Percentiles rank a stretch among this genome's conserved stretches.
These are phyloP conservation scores for Enteromius radiatus DNA, from an alignment of 2,797 vertebrate genomes.

Conservation along the genomic window DNA sequence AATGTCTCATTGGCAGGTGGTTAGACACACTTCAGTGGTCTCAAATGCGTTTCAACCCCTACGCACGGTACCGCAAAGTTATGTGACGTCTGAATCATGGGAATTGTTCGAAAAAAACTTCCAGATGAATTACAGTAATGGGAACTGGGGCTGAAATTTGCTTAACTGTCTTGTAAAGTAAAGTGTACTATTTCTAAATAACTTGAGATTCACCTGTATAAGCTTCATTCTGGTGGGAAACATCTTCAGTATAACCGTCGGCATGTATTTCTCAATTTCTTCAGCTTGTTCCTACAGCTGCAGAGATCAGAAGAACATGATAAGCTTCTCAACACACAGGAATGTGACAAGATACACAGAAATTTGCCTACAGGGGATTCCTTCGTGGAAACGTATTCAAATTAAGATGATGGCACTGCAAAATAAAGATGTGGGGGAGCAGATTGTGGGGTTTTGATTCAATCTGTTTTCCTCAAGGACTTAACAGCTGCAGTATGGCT, in stretches of 20 bases:
- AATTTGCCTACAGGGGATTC: neutral
- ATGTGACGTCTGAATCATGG: neutral
- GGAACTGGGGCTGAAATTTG: neutral
- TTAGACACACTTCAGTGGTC: slow-evolving; percentile 36
- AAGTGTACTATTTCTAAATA: neutral
- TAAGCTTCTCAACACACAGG: neutral
- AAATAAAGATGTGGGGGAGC: neutral
- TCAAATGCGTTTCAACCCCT: neutral
- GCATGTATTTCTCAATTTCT: neutral
- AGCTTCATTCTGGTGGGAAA: neutral
- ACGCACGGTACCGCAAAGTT: neutral
- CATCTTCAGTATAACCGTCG: neutral
- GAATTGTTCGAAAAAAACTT: neutral
- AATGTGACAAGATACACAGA: slow-evolving; percentile 24
- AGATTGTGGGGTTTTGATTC: neutral
- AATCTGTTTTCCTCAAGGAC: neutral
- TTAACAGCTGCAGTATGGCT: neutral
- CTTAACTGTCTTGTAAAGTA: neutral
- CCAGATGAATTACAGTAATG: neutral
- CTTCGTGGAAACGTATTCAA: slow-evolving; percentile 22
- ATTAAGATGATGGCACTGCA: slow-evolving; percentile 2
- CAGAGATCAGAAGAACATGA: slow-evolving; percentile 4
- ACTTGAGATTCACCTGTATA: neutral
- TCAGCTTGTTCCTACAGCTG: neutral
- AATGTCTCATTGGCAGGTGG: slow-evolving; percentile 44